Evolutionary conservation across 2,113 vertebrate genomes (phyloP).

Genomic region (Marcusenius ussheri): DNA sequence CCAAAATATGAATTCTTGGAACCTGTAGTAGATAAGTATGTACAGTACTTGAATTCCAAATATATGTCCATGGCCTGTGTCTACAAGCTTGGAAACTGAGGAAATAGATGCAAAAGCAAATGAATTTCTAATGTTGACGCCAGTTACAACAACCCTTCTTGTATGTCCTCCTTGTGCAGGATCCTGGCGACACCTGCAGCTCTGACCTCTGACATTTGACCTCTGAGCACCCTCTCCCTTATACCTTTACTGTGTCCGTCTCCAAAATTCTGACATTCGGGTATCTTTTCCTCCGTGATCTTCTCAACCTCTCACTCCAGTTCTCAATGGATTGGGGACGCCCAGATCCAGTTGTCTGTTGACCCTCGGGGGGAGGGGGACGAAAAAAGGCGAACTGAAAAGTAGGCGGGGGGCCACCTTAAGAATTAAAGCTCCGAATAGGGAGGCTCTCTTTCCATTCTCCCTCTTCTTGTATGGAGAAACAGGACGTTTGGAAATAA

Average conservation of each 20-base stretch:
- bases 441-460: slow-evolving; percentile 44
- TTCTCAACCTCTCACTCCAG: slow-evolving; percentile 38
- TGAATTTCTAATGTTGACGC: background rate
- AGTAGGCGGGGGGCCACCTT: slow-evolving; percentile 40
- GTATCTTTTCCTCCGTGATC: slow-evolving; percentile 30
- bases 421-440: slow-evolving; percentile 31
- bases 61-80: background rate
- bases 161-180: background rate
- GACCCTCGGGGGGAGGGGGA: slow-evolving; percentile 58
- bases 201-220: slow-evolving; percentile 1
- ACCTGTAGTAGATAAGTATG: background rate
- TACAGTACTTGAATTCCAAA: background rate
- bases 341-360: slow-evolving; percentile 42
- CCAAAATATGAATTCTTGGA: background rate
- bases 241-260: background rate
- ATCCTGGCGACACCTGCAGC: background rate
- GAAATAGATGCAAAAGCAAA: background rate
- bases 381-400: slow-evolving; percentile 30
- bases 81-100: background rate
- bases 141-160: background rate
- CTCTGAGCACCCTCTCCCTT: background rate
- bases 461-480: slow-evolving; percentile 49
- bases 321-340: slow-evolving; percentile 44
- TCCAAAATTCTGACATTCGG: slow-evolving; percentile 27
- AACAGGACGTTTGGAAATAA: slow-evolving; percentile 43